Evolutionary conservation across 1,140 invertebrate species (phyloP), one percentile per base, ranked within the genome.

Genomic region (Dendrolimus punctatus): DNA sequence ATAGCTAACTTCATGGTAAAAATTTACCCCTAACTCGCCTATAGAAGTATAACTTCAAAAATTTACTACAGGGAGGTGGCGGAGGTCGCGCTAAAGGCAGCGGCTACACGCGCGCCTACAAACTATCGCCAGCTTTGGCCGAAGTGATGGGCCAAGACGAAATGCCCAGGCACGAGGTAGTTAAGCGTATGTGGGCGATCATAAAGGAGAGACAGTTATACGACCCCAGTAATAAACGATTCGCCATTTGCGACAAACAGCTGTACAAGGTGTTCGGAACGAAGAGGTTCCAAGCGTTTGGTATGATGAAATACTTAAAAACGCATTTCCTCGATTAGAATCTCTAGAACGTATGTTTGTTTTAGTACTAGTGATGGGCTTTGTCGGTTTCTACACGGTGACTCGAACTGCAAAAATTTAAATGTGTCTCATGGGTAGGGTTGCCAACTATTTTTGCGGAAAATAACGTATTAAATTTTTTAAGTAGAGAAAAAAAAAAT

Each of bases 231-330:
- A 98, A 98, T 82, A 98, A 96, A 82, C 96, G 97, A 79, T 98
- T 92, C 73, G 95, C 96, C 46, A 95, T 98, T 66, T 98, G 96
- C 85, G 96, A 98, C 76, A 95, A 96, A 45, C 94, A 96, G 54
- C 86, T 98, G 8, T 88, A 94, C 78, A 96, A 95, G 86, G 93
- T 98, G 46, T 95, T 98, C 76, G 95, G 95, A 23, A 92, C 94
- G 0, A 96, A 96, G 76, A 92, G 95, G 60, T 96, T 97, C 90
- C 91, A 95, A 69, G 96, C 94, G 42, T 97, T 97, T 66, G 95
- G 95, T 64, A 98, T 98, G 96, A 96, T 98, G 93, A 98, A 98
- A 80, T 95, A 96, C 82, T 89, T 98, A 57, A 96, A 97, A 86
- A 91, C 93, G 60, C 96, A 98, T 87, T 97, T 98, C 87, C 85